Conservation (phyloP, 2,113 vertebrate genomes). For the Gulo gulo region DNA sequence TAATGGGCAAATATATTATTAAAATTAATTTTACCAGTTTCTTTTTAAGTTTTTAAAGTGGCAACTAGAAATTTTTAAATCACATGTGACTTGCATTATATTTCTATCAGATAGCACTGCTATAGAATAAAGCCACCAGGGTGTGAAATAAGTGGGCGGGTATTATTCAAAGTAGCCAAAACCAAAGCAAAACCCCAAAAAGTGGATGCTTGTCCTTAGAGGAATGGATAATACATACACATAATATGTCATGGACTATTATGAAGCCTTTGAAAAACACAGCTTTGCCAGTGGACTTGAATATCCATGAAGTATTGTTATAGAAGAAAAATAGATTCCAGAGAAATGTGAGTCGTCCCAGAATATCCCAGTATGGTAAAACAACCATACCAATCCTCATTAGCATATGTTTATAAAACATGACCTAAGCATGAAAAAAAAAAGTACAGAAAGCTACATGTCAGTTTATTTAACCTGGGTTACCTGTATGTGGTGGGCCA, state of each 20-base stretch:
- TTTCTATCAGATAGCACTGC: background rate
- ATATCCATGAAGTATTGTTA: background rate
- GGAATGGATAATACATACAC: background rate
- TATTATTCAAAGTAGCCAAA: background rate
- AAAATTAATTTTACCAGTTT: background rate
- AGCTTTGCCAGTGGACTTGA: background rate
- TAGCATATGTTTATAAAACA: background rate
- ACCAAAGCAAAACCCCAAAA: background rate
- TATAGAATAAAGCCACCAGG: background rate
- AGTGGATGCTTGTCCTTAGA: background rate
- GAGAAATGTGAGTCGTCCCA: background rate
- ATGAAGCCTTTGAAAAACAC: background rate
- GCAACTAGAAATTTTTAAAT: background rate
- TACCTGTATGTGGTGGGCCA: background rate
- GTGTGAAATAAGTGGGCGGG: background rate
- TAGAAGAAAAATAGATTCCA: background rate
- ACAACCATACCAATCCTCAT: background rate
- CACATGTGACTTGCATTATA: background rate
- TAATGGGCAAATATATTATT: background rate
- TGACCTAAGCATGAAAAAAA: background rate
- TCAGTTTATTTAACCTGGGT: background rate
- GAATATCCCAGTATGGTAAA: background rate
- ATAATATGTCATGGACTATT: background rate
- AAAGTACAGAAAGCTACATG: background rate
- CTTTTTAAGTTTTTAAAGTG: background rate